Conservation (phyloP, 2,888 invertebrate species). For the Clostera curtula region DNA sequence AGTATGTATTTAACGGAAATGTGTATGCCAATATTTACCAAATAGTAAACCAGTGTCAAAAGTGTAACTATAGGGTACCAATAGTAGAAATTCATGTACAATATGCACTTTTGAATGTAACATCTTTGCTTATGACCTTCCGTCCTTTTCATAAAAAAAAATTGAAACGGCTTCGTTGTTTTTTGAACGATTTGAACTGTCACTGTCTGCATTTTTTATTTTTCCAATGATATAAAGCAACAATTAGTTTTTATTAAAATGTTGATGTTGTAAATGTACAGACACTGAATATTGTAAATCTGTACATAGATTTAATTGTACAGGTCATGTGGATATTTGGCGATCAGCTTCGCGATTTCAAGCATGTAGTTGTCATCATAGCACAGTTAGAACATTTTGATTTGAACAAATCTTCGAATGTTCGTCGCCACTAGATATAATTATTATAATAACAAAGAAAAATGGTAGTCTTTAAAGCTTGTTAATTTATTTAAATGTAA, state of each 20-base stretch:
- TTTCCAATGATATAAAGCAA: conserved; percentile 33
- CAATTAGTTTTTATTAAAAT: conserved; percentile 31
- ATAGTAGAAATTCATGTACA: conserved; percentile 43
- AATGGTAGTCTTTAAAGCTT: conserved; percentile 59
- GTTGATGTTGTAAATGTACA: conserved; percentile 41
- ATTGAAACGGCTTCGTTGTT: conserved; percentile 27
- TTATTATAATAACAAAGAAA: conserved; percentile 60
- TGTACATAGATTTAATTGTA: conserved; percentile 63
- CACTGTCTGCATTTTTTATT: conserved; percentile 22
- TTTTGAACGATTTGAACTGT: conserved; percentile 22
- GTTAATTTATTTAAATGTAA: conserved; percentile 43
- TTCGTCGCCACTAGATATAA: conserved; percentile 44
- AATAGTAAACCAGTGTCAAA: conserved; percentile 61
- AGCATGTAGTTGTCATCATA: conserved; percentile 48
- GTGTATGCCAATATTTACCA: conserved; percentile 42
- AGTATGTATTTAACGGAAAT: conserved; percentile 33
- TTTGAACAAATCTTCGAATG: conserved; percentile 45
- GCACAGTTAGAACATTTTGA: conserved; percentile 43
- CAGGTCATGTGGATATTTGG: conserved; percentile 76
- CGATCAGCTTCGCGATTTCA: conserved; percentile 64
- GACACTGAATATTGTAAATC: conserved; percentile 39
- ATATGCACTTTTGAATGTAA: conserved; percentile 39
- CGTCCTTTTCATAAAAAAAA: conserved; percentile 62
- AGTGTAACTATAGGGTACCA: conserved; percentile 64
- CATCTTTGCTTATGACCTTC: conserved; percentile 66